These are phyloP conservation scores for Hydropotes inermis DNA, from an alignment of 2,113 vertebrate species.

Conservation along the genomic window DNA sequence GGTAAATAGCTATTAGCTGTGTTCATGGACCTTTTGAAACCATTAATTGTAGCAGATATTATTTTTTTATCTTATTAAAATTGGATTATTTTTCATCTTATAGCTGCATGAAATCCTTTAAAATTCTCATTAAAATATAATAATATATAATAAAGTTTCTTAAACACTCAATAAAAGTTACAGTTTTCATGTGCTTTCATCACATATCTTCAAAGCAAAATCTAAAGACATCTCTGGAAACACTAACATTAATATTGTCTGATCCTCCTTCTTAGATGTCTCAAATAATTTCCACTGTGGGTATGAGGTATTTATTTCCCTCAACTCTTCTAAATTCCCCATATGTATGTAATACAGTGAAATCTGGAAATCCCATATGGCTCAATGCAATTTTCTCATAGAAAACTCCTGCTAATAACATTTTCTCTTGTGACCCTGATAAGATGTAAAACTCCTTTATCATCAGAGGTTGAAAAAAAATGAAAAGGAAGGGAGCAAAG, in stretches of 20 bases:
- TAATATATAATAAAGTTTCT: not conserved
- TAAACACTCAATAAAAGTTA: not conserved
- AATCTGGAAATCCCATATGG: conserved; percentile 24
- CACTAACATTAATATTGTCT: not conserved
- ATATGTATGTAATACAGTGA: conserved; percentile 33
- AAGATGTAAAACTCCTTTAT: conserved; percentile 42
- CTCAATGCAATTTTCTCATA: conserved; percentile 58
- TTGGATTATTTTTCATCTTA: not conserved
- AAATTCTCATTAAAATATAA: not conserved
- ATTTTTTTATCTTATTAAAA: conserved; percentile 1
- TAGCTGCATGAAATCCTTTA: not conserved
- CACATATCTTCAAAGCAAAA: not conserved
- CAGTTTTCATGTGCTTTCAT: not conserved
- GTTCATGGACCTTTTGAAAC: not conserved
- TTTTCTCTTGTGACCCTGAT: conserved; percentile 26
- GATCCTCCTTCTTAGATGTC: not conserved
- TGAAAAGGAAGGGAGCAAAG: not conserved
- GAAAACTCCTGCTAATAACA: conserved; percentile 48
- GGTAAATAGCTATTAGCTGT: not conserved
- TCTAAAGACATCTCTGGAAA: not conserved
- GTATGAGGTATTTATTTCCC: conserved; percentile 39
- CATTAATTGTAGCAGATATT: not conserved
- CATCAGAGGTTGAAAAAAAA: conserved; percentile 36
- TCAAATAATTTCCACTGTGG: conserved; percentile 1
- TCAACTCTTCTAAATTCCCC: not conserved